A percentile compares a stretch with the other conserved stretches of the same genome.
phyloP scores from a whole-genome alignment of 2,888 invertebrate species.

The Drosophila macrospina region DNA sequence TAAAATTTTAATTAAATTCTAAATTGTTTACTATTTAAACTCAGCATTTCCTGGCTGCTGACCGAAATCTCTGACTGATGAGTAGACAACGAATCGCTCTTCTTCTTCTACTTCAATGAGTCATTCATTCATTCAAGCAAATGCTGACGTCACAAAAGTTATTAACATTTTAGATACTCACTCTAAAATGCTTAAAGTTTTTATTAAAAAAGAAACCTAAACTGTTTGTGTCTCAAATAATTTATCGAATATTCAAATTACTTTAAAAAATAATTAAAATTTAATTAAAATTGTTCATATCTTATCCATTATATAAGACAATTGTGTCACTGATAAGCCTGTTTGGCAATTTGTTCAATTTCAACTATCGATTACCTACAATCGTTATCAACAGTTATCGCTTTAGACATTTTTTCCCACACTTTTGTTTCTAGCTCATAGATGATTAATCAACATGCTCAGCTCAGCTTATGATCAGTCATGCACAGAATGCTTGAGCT shows the following conservation, averaged over 20 bases:
- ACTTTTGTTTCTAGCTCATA: background rate
- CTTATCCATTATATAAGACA: slow-evolving; percentile 1
- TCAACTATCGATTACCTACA: background rate
- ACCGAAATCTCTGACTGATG: slow-evolving; percentile 14
- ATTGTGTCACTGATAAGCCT: slow-evolving; percentile 28
- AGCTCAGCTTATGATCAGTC: slow-evolving; percentile 23
- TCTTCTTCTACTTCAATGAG: background rate
- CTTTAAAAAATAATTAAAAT: too few species aligned
- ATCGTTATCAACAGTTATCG: background rate
- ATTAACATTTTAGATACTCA: too few species aligned
- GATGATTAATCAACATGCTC: slow-evolving; percentile 18
- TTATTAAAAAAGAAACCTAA: background rate
- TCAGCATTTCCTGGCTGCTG: slow-evolving; percentile 5
- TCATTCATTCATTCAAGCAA: slow-evolving; percentile 1
- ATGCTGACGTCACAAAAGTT: slow-evolving; percentile 9
- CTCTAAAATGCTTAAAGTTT: background rate
- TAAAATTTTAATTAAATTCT: background rate
- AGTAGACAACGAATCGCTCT: slow-evolving; percentile 4
- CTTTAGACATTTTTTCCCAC: slow-evolving; percentile 8
- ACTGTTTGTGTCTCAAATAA: background rate
- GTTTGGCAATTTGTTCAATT: background rate
- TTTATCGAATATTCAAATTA: background rate
- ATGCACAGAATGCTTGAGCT: background rate
- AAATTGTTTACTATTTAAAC: background rate
- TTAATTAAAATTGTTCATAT: background rate